Evolutionary conservation across 2,888 invertebrate species (phyloP), one percentile per base, ranked within the genome.

Genomic region (Ophion slaviceki): DNA sequence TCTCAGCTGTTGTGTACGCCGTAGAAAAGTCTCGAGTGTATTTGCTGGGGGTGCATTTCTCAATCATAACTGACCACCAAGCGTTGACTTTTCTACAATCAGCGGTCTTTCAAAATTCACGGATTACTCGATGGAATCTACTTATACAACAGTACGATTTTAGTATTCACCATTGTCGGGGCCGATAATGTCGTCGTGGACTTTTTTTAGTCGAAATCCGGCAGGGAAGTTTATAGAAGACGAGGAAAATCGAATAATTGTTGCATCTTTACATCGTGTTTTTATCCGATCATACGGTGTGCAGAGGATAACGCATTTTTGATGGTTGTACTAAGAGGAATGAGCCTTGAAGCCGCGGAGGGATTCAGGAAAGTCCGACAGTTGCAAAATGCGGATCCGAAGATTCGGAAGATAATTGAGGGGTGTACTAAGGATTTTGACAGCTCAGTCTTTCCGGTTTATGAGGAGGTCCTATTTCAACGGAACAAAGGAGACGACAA

Each of bases 381-480:
- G 17, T 76, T 62, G 40, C 87, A 87, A 71, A 47, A 20, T 3
- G 6, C 10, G 64, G n/a, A 80, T 68, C 28, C 45, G 11, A 70
- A 17, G 0, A 24, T 28, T 5, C 40, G 6, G 2, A 10, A 32
- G n/a, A 14, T 14, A 28, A 68, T 10, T n/a, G 45, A 11, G 10
- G 24, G 36, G 36, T 32, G 4, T 20, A n/a, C 11, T 20, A n/a
- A 20, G 45, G 47, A 45, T 20, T 40, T 20, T 8, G 40, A 40
- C 20, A 10, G 24, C 40, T 14, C 32, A 17, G 1, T 36, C 61
- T 53, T 20, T 59, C 2, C 0, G 36, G 5, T 32, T 71, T 4
- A 3, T 1, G 45, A 17, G 32, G 17, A 24, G 6, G 71, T 71
- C 14, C 11, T 62, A 0, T 79, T 79, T 17, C 14, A 53, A 0